Base-by-base conservation (phyloP, 2,888 invertebrate genomes). In the Sphecodes monilicornis region DNA sequence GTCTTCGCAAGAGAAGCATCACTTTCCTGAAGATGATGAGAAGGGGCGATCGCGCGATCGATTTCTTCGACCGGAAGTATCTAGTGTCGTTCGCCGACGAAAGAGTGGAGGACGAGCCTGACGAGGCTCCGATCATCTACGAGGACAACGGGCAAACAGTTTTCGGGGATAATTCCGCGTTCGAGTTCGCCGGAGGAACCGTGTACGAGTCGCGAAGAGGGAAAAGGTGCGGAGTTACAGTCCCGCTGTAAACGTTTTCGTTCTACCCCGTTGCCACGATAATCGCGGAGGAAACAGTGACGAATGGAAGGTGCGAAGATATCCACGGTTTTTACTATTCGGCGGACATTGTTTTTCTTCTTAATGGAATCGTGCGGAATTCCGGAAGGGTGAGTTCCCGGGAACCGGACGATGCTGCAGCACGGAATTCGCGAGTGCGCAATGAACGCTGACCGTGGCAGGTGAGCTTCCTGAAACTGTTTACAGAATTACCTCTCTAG, bases 371-470 rank as follows among this genome's bases (percentile, higher is more conserved):
- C 41, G 43, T n/a, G 73, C 39, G 73, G 46, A 43, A 41, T 57
- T 26, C 18, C 43, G 41, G 41, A 43, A 10, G 26, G 32, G 13
- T 71, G n/a, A 16, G 22, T 39, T 75, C 78, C 41, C 78, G 79
- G 43, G 71, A 75, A 81, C 92, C 91, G 92, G 89, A 91, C 87
- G 83, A 84, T 84, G 75, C 76, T 84, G 85, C 74, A 76, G 72
- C 76, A 76, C 85, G 79, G 83, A 85, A 88, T 77, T 75, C 86
- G 80, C 87, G 84, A 84, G 86, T 88, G 85, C 89, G 90, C 90
- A 84, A 88, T 86, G 88, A 90, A 86, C 89, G 81, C 83, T 89
- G 74, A 79, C 79, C 83, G 85, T 87, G 80, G 82, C 87, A 92
- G 92, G 92, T 93, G 87, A 91, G 92, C 82, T 73, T 64, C 46